phyloP scores from a whole-genome alignment of 2,113 vertebrate species.

The Dunckerocampus dactyliophorus region DNA sequence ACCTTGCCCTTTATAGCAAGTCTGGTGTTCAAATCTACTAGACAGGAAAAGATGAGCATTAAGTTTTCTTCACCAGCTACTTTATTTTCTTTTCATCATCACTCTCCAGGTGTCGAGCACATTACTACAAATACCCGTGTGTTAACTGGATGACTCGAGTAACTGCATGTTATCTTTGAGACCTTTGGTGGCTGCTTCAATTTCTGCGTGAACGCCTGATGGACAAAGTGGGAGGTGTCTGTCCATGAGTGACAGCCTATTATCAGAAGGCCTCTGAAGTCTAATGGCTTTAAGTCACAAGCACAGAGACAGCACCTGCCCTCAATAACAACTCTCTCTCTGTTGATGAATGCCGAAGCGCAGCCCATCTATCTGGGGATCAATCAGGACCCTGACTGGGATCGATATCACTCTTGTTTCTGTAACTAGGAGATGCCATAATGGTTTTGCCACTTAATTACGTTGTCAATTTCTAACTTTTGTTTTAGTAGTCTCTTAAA shows the following conservation, averaged over 20 bases:
- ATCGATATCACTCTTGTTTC: slow-evolving; percentile 76
- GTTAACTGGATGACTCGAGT: slow-evolving; percentile 48
- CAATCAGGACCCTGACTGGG: slow-evolving; percentile 69
- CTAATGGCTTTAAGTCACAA: slow-evolving; percentile 75
- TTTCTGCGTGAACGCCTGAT: slow-evolving; percentile 56
- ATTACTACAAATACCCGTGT: slow-evolving; percentile 34
- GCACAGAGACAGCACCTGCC: slow-evolving; percentile 68
- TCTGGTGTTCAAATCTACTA: too few relatives aligned
- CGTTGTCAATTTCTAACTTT: slow-evolving; percentile 72
- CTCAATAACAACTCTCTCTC: slow-evolving; percentile 69
- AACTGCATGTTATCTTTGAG: slow-evolving; percentile 55
- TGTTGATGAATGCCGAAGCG: slow-evolving; percentile 73
- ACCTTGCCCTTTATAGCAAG: too few relatives aligned
- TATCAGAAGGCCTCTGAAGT: slow-evolving; percentile 71
- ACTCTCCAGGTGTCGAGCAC: slow-evolving; percentile 21
- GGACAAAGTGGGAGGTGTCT: slow-evolving; percentile 48
- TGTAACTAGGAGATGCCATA: slow-evolving; percentile 73
- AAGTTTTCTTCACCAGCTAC: slow-evolving; percentile 6
- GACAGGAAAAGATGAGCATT: too few relatives aligned
- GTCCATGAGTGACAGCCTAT: slow-evolving; percentile 71
- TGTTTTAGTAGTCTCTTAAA: slow-evolving; percentile 56
- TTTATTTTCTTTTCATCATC: slow-evolving; percentile 34
- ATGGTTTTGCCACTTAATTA: slow-evolving; percentile 76
- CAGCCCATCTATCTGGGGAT: slow-evolving; percentile 72
- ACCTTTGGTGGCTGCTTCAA: slow-evolving; percentile 57